These are phyloP conservation scores for Glyphotaelius pellucidus DNA, from an alignment of 2,888 invertebrate genomes.

Conservation along the genomic window DNA sequence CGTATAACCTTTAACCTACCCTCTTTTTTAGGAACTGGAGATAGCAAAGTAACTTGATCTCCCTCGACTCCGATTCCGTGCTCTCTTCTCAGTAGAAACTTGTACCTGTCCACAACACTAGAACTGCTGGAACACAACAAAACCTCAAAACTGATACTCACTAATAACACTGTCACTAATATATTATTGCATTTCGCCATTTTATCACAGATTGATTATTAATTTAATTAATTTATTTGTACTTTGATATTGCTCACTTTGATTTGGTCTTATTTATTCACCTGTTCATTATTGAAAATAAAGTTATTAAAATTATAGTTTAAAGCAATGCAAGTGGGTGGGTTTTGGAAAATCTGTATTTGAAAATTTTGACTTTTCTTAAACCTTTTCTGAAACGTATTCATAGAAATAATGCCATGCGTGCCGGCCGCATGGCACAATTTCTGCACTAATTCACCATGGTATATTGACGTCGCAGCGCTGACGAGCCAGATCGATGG, in stretches of 20 bases:
- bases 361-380: too few relatives aligned
- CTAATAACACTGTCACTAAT: background rate
- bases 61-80: background rate
- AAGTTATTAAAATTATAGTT: background rate
- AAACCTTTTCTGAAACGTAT: background rate
- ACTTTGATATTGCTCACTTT: background rate
- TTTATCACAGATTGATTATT: background rate
- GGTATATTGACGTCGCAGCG: too few relatives aligned
- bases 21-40: constrained; percentile 12
- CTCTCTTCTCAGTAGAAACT: constrained; percentile 2
- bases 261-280: background rate
- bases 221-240: background rate
- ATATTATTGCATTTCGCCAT: background rate
- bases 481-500: too few relatives aligned
- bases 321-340: background rate
- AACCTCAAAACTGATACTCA: background rate
- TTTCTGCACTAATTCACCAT: too few relatives aligned
- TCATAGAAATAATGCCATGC: too few relatives aligned
- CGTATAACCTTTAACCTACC: background rate
- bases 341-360: background rate
- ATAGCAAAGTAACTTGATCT: background rate
- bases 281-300: background rate
- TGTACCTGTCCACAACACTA: constrained; percentile 20
- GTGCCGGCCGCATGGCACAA: too few relatives aligned
- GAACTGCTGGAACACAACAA: background rate